Conservation (phyloP, 1,140 invertebrate species). For the Eufriesea mexicana region DNA sequence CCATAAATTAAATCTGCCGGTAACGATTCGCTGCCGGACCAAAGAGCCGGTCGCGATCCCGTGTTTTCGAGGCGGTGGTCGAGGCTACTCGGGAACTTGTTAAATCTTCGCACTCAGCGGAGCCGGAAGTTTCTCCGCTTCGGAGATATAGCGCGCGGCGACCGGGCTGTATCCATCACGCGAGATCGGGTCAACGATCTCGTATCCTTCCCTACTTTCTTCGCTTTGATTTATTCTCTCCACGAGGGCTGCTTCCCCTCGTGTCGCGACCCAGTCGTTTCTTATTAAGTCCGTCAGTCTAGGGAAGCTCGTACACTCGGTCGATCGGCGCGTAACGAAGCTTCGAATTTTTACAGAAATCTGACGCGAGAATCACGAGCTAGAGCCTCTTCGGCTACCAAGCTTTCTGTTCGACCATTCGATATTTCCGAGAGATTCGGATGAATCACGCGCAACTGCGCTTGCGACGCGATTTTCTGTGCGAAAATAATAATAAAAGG, state of each 20-base stretch:
- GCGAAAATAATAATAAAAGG: too few relatives aligned
- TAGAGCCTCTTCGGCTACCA: too few relatives aligned
- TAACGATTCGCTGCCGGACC: neutral
- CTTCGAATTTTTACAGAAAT: neutral
- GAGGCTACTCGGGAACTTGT: slow-evolving; percentile 2
- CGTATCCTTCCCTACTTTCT: slow-evolving; percentile 1
- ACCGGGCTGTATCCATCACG: slow-evolving; percentile 1
- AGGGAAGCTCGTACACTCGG: neutral
- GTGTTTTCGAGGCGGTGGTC: neutral
- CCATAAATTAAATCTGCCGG: slow-evolving; percentile 17
- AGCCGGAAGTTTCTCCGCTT: neutral
- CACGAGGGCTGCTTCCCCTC: neutral
- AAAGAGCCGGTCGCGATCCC: neutral
- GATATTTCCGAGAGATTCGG: too few relatives aligned
- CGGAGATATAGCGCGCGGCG: neutral
- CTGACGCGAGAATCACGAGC: too few relatives aligned
- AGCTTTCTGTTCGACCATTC: too few relatives aligned
- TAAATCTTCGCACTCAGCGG: slow-evolving; percentile 15
- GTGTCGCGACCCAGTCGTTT: neutral
- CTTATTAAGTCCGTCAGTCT: neutral
- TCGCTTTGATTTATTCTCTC: slow-evolving; percentile 13
- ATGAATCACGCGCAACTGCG: too few relatives aligned
- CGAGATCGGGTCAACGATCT: slow-evolving; percentile 23
- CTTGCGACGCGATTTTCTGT: too few relatives aligned
- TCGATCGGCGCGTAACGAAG: neutral